phyloP scores from a whole-genome alignment of 2,888 invertebrate genomes.

The Pammene fasciana region DNA sequence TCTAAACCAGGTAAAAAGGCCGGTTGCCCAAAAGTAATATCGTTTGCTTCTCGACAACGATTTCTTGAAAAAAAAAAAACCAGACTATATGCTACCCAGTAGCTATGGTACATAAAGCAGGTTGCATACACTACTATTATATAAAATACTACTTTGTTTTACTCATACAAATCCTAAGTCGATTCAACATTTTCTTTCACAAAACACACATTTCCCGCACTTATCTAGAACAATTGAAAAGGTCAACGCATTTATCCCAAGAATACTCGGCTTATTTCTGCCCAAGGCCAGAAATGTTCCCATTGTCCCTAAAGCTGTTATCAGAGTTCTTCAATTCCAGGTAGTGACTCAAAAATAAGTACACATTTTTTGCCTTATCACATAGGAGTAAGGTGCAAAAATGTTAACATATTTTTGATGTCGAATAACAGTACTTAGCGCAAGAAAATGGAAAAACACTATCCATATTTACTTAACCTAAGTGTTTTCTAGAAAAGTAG shows the following conservation, averaged over 20 bases:
- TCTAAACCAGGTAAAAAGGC: no score
- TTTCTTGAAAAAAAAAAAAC: no score
- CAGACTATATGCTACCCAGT: no score
- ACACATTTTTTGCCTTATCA: no score
- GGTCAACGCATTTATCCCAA: neutral
- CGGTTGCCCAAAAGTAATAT: no score
- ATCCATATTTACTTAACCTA: constrained; percentile 2
- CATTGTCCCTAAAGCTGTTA: constrained; percentile 2
- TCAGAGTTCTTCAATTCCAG: neutral
- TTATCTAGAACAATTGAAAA: neutral
- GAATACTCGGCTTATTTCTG: constrained; percentile 7
- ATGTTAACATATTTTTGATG: neutral
- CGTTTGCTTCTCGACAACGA: no score
- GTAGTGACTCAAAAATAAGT: neutral
- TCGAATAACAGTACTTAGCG: neutral
- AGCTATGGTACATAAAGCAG: no score
- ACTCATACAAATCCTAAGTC: no score
- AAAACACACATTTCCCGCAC: no score
- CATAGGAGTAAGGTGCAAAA: neutral
- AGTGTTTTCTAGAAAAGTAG: neutral
- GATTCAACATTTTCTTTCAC: no score
- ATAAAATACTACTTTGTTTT: no score
- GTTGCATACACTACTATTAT: no score
- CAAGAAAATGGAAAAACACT: constrained; percentile 24
- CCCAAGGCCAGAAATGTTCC: neutral